A percentile compares a stretch with the other conserved stretches of the same genome.
Evolutionary conservation across 1,140 invertebrate genomes (phyloP).

Genomic region (Drosophila rhopaloa): DNA sequence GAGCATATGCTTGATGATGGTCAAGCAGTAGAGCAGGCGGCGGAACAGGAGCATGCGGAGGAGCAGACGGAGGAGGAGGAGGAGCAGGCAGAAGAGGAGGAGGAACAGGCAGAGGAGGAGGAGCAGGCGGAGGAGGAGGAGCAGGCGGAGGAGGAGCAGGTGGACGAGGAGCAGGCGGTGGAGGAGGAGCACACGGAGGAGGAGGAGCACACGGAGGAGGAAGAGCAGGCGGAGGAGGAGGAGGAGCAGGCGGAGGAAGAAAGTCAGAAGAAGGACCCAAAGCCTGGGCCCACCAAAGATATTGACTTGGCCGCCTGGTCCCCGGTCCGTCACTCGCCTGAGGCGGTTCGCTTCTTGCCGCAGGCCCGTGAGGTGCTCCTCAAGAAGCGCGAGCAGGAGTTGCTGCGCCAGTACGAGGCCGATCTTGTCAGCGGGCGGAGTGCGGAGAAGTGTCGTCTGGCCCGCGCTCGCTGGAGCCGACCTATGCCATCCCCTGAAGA

Average conservation of each 20-base stretch:
- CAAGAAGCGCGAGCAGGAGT: slow-evolving; percentile 47
- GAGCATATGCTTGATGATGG: too few relatives aligned
- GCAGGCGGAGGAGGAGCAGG: neutral
- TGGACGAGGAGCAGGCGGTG: neutral
- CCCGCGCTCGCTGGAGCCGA: slow-evolving; percentile 52
- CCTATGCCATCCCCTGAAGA: slow-evolving; percentile 14
- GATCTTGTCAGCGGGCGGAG: slow-evolving; percentile 50
- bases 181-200: neutral
- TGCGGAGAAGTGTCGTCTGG: slow-evolving; percentile 49
- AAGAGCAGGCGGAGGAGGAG: neutral
- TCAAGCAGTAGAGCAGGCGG: too few relatives aligned
- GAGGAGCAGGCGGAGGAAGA: neutral
- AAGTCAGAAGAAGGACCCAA: neutral
- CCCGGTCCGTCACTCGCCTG: neutral
- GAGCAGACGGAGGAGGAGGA: neutral
- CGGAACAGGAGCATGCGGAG: too few relatives aligned
- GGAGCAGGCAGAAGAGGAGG: neutral
- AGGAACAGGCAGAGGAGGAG: neutral
- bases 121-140: neutral
- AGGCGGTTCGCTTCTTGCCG: neutral
- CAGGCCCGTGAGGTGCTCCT: slow-evolving; percentile 31
- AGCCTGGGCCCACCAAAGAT: neutral
- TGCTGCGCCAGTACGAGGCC: slow-evolving; percentile 47
- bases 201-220: neutral
- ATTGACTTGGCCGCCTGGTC: neutral